Conservation (phyloP, 1,140 invertebrate species). For the Chrysoperla carnea region DNA sequence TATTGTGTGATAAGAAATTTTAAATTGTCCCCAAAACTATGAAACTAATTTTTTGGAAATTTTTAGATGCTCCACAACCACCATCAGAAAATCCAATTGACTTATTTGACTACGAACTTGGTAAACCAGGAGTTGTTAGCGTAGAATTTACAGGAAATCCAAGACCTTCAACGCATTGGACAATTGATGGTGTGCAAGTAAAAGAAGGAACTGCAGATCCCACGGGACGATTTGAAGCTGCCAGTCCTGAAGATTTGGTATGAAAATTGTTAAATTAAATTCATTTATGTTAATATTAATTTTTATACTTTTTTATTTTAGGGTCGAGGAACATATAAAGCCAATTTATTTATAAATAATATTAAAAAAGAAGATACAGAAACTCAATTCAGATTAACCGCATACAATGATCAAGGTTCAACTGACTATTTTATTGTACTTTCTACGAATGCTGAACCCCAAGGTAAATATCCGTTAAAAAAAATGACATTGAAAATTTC, state of each 20-base stretch:
- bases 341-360: conserved; percentile 39
- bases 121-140: conserved; percentile 42
- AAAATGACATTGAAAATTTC: conserved; percentile 1
- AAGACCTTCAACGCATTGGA: conserved; percentile 42
- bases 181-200: conserved; percentile 34
- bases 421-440: conserved; percentile 42
- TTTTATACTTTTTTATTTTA: conserved; percentile 11
- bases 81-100: conserved; percentile 29
- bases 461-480: conserved; percentile 28
- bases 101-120: conserved; percentile 50
- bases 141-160: conserved; percentile 52
- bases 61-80: conserved; percentile 39
- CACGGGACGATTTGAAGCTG: conserved; percentile 27
- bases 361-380: conserved; percentile 60
- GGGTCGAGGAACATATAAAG: conserved; percentile 46
- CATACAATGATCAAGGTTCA: conserved; percentile 42
- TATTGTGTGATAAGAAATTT: too few relatives aligned
- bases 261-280: conserved; percentile 8
- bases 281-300: not conserved
- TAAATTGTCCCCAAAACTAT: too few relatives aligned
- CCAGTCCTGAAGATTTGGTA: conserved; percentile 30
- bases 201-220: conserved; percentile 29
- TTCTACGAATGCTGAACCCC: conserved; percentile 48
- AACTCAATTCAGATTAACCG: conserved; percentile 41
- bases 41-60: conserved; percentile 8